Evolutionary conservation across 2,113 vertebrate species (phyloP).

Genomic region (Perca flavescens): DNA sequence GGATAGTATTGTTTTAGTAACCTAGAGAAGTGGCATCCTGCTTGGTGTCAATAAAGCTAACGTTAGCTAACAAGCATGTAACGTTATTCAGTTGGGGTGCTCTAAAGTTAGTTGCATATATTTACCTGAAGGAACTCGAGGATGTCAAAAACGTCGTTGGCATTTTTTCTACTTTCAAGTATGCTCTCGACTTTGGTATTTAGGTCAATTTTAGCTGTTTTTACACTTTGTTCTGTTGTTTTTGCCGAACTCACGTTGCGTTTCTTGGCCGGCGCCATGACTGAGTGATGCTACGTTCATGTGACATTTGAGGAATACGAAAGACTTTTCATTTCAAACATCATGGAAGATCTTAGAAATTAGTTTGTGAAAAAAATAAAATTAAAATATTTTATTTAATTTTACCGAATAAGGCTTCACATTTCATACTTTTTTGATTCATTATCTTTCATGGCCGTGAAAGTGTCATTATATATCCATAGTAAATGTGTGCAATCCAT

Average conservation of each 20-base stretch:
- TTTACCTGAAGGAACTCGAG: constrained; percentile 84
- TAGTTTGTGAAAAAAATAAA: neutral
- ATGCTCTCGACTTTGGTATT: constrained; percentile 74
- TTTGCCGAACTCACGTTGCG: constrained; percentile 76
- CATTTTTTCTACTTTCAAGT: constrained; percentile 83
- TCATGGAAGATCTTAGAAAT: neutral
- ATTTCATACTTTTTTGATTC: too few relatives aligned
- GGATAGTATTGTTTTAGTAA: neutral
- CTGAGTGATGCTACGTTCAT: constrained; percentile 18
- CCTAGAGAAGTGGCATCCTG: neutral
- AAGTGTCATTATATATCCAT: too few relatives aligned
- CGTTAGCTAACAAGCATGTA: constrained; percentile 7
- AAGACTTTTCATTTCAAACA: fast-evolving
- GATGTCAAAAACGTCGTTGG: constrained; percentile 91
- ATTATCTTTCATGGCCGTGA: neutral
- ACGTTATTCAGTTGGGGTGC: neutral
- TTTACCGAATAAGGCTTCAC: fast-evolving
- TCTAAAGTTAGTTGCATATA: neutral
- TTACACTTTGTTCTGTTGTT: constrained; percentile 12
- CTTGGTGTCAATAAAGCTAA: neutral
- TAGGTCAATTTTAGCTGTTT: constrained; percentile 67
- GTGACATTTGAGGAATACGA: neutral
- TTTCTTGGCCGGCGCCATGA: constrained; percentile 82
- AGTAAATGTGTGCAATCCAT: neutral
- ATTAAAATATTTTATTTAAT: fast-evolving